These are phyloP conservation scores for Pristionchus mayeri DNA, from an alignment of 2,888 invertebrate species.

Conservation along the genomic window DNA sequence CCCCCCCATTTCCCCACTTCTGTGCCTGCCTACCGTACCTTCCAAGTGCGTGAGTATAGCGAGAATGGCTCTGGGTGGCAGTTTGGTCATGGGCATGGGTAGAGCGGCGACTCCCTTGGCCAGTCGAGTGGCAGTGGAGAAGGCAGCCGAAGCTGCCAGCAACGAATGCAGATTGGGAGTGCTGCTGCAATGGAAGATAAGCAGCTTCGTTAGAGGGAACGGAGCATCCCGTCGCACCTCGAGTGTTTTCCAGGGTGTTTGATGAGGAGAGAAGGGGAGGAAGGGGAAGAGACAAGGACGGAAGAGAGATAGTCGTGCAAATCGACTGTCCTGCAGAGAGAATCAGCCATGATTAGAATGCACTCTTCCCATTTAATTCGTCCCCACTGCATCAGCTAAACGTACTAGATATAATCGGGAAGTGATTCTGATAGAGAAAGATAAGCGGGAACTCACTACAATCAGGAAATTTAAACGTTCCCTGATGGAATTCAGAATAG, in stretches of 20 bases:
- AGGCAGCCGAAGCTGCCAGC: background rate
- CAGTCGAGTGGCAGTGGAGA: constrained; percentile 27
- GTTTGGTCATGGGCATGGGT: constrained; percentile 24
- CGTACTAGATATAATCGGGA: too few relatives aligned
- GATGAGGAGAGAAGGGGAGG: constrained; percentile 38
- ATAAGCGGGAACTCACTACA: too few relatives aligned
- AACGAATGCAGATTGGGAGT: constrained; percentile 44
- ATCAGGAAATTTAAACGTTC: too few relatives aligned
- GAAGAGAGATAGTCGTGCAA: constrained; percentile 41
- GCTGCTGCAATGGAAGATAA: background rate
- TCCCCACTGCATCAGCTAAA: too few relatives aligned
- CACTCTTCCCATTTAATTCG: too few relatives aligned
- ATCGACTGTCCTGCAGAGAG: constrained; percentile 26
- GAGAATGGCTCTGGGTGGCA: background rate
- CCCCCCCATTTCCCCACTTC: background rate
- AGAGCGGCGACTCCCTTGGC: constrained; percentile 26
- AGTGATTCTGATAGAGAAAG: too few relatives aligned
- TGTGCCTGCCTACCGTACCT: constrained; percentile 16
- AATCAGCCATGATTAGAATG: too few relatives aligned
- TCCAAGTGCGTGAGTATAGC: constrained; percentile 17
- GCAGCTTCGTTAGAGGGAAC: background rate
- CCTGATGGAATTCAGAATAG: too few relatives aligned
- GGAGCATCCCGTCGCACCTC: background rate
- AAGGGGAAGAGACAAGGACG: constrained; percentile 26
- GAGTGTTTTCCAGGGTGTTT: constrained; percentile 12